These are phyloP conservation scores for Tinamus guttatus DNA, from an alignment of 2,113 vertebrate genomes.

Conservation along the genomic window DNA sequence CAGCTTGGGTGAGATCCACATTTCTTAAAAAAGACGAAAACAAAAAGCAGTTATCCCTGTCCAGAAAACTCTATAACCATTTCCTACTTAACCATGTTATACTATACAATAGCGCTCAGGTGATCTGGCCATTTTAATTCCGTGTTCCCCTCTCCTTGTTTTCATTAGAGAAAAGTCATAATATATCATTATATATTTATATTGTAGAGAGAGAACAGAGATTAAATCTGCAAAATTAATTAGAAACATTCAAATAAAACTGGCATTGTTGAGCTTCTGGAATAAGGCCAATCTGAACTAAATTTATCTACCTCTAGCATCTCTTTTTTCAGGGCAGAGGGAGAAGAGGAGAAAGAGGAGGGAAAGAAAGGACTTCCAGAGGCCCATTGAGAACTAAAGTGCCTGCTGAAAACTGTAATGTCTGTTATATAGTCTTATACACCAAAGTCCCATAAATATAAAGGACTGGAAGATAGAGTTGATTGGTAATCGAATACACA, in stretches of 20 bases:
- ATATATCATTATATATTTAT: fast-evolving
- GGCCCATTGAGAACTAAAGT: too few relatives aligned
- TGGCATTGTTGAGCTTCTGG: fast-evolving
- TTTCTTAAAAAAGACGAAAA: not conserved
- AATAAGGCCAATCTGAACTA: not conserved
- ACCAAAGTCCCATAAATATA: fast-evolving
- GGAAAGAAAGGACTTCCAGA: fast-evolving
- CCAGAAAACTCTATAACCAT: too few relatives aligned
- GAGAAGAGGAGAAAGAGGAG: fast-evolving
- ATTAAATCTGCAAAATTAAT: not conserved
- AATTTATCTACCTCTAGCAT: fast-evolving
- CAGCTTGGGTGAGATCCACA: fast-evolving
- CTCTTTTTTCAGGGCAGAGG: not conserved
- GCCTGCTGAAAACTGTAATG: not conserved
- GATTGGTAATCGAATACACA: not conserved
- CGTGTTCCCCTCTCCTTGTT: fast-evolving
- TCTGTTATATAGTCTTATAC: not conserved
- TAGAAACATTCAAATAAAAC: not conserved
- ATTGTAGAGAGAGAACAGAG: fast-evolving
- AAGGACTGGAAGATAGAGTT: too few relatives aligned
- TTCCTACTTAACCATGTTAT: fast-evolving
- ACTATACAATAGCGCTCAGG: fast-evolving
- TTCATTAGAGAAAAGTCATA: fast-evolving
- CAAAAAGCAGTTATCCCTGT: not conserved
- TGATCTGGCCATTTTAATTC: fast-evolving